Conservation (phyloP, 35 echinoderm and acorn worm species). For the Apostichopus parvimensis region DNA sequence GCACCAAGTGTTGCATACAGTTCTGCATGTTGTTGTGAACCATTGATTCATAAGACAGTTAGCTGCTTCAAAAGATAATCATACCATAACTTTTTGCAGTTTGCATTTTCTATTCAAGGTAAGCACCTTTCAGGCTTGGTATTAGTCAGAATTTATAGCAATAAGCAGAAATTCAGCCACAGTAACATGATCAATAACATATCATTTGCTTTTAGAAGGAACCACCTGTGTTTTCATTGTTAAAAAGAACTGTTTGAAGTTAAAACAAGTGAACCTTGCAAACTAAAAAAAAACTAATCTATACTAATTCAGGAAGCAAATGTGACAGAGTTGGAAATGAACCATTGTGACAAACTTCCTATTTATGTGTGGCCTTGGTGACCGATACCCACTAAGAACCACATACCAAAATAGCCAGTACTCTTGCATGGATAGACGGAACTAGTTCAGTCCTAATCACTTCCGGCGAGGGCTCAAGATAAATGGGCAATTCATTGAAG, state of each 20-base stretch:
- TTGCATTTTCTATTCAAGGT: neutral
- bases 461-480: neutral
- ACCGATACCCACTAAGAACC: neutral
- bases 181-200: neutral
- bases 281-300: neutral
- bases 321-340: neutral
- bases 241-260: neutral
- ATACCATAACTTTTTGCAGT: no score
- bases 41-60: no score
- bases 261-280: neutral
- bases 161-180: no score
- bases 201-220: neutral
- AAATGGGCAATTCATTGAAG: neutral
- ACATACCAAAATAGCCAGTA: neutral
- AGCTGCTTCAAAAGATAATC: no score
- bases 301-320: neutral
- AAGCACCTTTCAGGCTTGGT: neutral
- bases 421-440: neutral
- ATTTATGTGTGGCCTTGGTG: slow-evolving; percentile 22
- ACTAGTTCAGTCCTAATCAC: neutral
- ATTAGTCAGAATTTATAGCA: no score
- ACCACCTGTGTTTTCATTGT: neutral
- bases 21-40: no score
- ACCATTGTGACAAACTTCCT: slow-evolving; percentile 2
- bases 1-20: no score